phyloP scores from a whole-genome alignment of 2,797 vertebrate genomes.

The Galago senegalensis region DNA sequence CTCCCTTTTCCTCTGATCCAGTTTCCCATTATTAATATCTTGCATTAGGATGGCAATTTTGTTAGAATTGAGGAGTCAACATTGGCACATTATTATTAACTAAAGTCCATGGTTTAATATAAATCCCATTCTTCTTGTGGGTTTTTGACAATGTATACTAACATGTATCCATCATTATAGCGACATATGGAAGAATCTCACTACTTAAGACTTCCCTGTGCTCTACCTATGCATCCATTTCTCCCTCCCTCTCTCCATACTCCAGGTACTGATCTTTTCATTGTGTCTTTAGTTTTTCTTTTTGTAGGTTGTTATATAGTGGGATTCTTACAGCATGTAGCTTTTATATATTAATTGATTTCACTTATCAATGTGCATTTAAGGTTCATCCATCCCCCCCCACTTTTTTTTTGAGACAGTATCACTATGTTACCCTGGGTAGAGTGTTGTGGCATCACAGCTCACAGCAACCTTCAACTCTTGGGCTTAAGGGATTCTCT shows the following conservation, averaged over 20 bases:
- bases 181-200: background rate
- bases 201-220: background rate
- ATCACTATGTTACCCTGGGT: too few relatives aligned
- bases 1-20: background rate
- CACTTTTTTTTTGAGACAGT: too few relatives aligned
- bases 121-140: background rate
- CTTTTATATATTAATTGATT: background rate
- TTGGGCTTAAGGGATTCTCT: too few relatives aligned
- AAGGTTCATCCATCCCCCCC: background rate
- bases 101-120: background rate
- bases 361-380: background rate
- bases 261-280: background rate
- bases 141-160: background rate
- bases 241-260: background rate
- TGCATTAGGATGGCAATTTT: background rate
- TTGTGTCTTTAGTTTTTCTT: background rate
- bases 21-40: background rate
- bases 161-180: background rate
- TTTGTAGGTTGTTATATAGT: background rate
- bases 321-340: background rate
- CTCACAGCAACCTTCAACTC: too few relatives aligned
- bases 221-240: background rate
- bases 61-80: background rate
- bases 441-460: too few relatives aligned
- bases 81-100: background rate